These are phyloP conservation scores for Lepidostoma basale DNA, from an alignment of 1,140 invertebrate genomes.

Conservation along the genomic window DNA sequence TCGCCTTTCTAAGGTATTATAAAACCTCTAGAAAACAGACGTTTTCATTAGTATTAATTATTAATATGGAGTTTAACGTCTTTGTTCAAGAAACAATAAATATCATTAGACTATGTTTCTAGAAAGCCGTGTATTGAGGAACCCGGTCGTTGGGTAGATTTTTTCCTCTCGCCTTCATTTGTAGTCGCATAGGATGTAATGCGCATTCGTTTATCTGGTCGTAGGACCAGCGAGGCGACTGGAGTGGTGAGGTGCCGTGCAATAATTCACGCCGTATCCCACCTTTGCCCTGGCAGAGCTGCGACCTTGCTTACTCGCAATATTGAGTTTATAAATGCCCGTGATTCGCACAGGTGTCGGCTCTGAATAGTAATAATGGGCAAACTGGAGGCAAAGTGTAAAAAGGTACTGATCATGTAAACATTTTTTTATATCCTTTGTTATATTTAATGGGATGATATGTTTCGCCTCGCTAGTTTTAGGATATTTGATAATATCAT, in stretches of 20 bases:
- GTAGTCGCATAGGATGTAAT: background rate
- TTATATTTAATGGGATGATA: too few relatives aligned
- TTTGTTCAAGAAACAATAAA: too few relatives aligned
- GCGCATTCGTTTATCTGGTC: background rate
- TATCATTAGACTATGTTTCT: too few relatives aligned
- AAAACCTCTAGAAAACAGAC: too few relatives aligned
- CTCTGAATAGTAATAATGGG: background rate
- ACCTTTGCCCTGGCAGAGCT: conserved; percentile 42
- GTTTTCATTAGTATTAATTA: too few relatives aligned
- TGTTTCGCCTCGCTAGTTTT: too few relatives aligned
- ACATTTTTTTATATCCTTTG: too few relatives aligned
- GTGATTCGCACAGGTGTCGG: conserved; percentile 1
- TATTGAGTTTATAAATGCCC: conserved; percentile 34
- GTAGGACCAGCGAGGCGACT: background rate
- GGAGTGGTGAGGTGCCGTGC: conserved; percentile 35
- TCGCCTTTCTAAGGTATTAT: too few relatives aligned
- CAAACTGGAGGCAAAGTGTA: background rate
- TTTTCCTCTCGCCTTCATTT: background rate
- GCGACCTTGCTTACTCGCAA: conserved; percentile 43
- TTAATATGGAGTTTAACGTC: too few relatives aligned
- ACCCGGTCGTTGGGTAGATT: too few relatives aligned
- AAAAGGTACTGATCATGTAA: background rate
- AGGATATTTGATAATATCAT: too few relatives aligned
- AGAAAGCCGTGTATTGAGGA: too few relatives aligned
- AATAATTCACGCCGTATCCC: conserved; percentile 41